These are phyloP conservation scores for Drosophila repletoides DNA, from an alignment of 1,140 invertebrate genomes.

Conservation along the genomic window DNA sequence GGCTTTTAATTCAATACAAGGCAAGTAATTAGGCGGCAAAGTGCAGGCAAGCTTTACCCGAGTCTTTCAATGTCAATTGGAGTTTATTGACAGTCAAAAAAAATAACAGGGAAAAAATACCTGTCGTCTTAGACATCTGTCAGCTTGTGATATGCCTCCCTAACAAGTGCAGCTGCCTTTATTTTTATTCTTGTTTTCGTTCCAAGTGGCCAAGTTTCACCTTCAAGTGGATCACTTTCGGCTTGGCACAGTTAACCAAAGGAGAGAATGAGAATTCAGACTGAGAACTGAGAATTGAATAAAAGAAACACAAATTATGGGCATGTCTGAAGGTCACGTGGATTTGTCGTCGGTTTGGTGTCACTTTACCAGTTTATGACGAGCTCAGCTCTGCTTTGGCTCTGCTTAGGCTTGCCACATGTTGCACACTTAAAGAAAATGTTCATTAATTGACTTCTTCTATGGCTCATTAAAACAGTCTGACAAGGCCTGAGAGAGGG, in stretches of 20 bases:
- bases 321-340: conserved; percentile 33
- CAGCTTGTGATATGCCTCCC: background rate
- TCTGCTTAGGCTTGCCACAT: conserved; percentile 14
- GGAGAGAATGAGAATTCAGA: conserved; percentile 5
- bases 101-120: conserved; percentile 23
- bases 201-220: conserved; percentile 59
- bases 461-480: background rate
- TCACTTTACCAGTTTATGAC: conserved; percentile 9
- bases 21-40: background rate
- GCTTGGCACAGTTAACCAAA: conserved; percentile 57
- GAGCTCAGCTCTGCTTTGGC: background rate
- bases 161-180: conserved; percentile 42
- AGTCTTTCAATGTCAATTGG: conserved; percentile 8
- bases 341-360: conserved; percentile 17
- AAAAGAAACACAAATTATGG: background rate
- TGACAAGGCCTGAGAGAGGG: too few relatives aligned
- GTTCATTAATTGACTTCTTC: too few relatives aligned
- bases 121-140: conserved; percentile 28
- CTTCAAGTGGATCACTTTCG: conserved; percentile 63
- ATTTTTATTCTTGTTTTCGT: conserved; percentile 23
- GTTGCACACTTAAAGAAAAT: too few relatives aligned
- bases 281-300: conserved; percentile 7
- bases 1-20: conserved; percentile 4
- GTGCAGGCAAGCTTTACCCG: background rate
- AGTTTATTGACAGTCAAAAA: background rate